Evolutionary conservation across 2,888 invertebrate genomes (phyloP), one percentile per base, ranked within the genome.

Genomic region (Ectropis crepuscularia): DNA sequence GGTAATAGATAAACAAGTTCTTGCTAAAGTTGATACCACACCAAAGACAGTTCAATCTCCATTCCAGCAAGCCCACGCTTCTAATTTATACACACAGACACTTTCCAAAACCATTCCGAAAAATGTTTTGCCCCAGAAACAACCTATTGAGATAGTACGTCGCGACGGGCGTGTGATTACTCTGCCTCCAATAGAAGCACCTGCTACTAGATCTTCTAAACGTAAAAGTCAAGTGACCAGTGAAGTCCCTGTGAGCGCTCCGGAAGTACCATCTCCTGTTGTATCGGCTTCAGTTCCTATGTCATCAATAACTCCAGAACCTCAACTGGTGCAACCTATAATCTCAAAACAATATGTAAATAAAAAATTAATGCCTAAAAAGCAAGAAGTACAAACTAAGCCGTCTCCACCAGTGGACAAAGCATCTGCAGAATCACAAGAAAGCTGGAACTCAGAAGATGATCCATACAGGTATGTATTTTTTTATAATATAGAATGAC

Each of bases 401-500:
- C 78, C 74, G 67, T 54, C 75, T 42, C 75, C 82, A 53, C 73
- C 74, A 61, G 69, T 80, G 66, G 92, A 83, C 73, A 92, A 86
- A 85, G 74, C 77, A 85, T 92, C 93, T 63, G 91, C 89, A 48
- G 95, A 94, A 77, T 95, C 95, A 61, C 94, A 94, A 78, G 95
- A 94, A 71, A 94, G 94, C 81, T 95, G 94, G 82, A 96, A 95
- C 86, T 97, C 97, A n/a, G 98, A 98, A 88, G 98, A 98, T 89
- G 98, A 98, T 93, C 98, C 98, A 7, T 95, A 97, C 78, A 96
- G 94, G 94, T 94, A 86, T 55, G 48, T 63, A 16, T 59, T 55
- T 16, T 46, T 16, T 10, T 16, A 5, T 6, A 6, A 28, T 28
- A 28, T 28, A 28, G 16, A 28, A 28, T 28, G 16, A 28, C 16